These are phyloP conservation scores for Nycteola revayana DNA, from an alignment of 2,888 invertebrate species.

Conservation along the genomic window DNA sequence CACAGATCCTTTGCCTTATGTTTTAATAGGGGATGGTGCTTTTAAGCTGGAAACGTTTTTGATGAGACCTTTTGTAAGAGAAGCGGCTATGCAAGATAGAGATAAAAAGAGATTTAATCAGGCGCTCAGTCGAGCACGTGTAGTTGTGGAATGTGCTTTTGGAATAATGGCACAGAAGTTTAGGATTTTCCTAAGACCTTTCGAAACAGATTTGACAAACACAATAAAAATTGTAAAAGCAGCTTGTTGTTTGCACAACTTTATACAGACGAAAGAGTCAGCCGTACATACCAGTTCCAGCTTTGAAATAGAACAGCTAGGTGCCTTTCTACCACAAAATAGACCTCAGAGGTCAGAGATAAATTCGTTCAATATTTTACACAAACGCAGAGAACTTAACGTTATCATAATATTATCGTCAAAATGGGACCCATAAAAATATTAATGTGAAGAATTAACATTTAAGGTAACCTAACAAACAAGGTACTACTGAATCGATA, in stretches of 20 bases:
- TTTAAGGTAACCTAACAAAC: not conserved
- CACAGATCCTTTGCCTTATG: conserved; percentile 8
- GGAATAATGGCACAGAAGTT: conserved; percentile 20
- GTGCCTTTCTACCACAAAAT: conserved; percentile 15
- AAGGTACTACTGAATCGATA: not conserved
- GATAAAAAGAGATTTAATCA: conserved; percentile 20
- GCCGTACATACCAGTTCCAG: conserved; percentile 9
- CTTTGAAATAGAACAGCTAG: conserved; percentile 15
- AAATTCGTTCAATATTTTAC: conserved; percentile 17
- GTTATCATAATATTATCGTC: not conserved
- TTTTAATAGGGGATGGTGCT: conserved; percentile 12
- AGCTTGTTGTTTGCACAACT: conserved; percentile 18
- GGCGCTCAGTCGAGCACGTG: conserved; percentile 14
- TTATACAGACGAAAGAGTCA: conserved; percentile 16
- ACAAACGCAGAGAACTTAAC: conserved; percentile 1
- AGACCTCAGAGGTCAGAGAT: conserved; percentile 15
- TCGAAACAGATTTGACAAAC: conserved; percentile 5
- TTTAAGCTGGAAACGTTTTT: conserved; percentile 13
- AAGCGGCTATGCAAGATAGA: conserved; percentile 14
- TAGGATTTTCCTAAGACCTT: conserved; percentile 11
- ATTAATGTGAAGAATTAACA: not conserved
- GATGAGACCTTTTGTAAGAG: conserved; percentile 21
- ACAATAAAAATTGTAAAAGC: conserved; percentile 11
- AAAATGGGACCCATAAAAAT: not conserved
- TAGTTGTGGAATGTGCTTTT: conserved; percentile 18